Percentiles rank a stretch among this genome's conserved stretches.
These are phyloP conservation scores for Drosophila siamana DNA, from an alignment of 2,888 invertebrate genomes.

Conservation along the genomic window DNA sequence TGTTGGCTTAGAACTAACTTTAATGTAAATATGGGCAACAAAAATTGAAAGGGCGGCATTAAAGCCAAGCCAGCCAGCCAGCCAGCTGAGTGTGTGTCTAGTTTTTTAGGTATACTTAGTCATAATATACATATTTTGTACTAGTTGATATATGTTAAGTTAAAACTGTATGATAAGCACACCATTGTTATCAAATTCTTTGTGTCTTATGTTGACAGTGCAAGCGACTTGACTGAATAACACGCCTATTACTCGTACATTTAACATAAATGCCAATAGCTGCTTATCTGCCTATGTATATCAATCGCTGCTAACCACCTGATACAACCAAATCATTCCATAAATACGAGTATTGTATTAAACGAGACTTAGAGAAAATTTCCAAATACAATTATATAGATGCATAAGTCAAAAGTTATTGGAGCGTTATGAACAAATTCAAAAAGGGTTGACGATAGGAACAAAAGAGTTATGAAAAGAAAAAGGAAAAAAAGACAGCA, in stretches of 20 bases:
- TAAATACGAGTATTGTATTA: slow-evolving; percentile 13
- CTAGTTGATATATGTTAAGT: slow-evolving; percentile 43
- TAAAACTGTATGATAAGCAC: slow-evolving; percentile 32
- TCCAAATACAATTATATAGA: slow-evolving; percentile 33
- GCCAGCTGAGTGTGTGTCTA: slow-evolving; percentile 13
- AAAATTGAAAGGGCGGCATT: slow-evolving; percentile 7
- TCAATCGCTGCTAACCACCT: slow-evolving; percentile 31
- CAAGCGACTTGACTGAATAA: slow-evolving; percentile 50
- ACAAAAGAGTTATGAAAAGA: slow-evolving; percentile 35
- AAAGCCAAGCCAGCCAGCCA: not conserved
- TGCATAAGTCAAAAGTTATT: slow-evolving; percentile 53
- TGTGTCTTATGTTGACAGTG: slow-evolving; percentile 64
- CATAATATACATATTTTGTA: slow-evolving; percentile 49
- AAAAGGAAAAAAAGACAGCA: slow-evolving; percentile 14
- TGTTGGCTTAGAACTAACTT: slow-evolving; percentile 1
- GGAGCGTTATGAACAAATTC: slow-evolving; percentile 54
- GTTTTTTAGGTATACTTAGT: slow-evolving; percentile 17
- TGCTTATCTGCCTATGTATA: slow-evolving; percentile 45
- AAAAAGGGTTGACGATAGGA: not conserved
- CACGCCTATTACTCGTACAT: slow-evolving; percentile 18
- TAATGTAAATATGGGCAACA: slow-evolving; percentile 35
- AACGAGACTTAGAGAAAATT: slow-evolving; percentile 5
- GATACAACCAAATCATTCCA: slow-evolving; percentile 8
- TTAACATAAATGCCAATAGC: slow-evolving; percentile 32
- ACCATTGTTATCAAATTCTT: slow-evolving; percentile 55